A percentile compares a stretch with the other conserved stretches of the same genome.
phyloP scores from a whole-genome alignment of 2,797 vertebrate species.

The Tenualosa thibaudeaui region DNA sequence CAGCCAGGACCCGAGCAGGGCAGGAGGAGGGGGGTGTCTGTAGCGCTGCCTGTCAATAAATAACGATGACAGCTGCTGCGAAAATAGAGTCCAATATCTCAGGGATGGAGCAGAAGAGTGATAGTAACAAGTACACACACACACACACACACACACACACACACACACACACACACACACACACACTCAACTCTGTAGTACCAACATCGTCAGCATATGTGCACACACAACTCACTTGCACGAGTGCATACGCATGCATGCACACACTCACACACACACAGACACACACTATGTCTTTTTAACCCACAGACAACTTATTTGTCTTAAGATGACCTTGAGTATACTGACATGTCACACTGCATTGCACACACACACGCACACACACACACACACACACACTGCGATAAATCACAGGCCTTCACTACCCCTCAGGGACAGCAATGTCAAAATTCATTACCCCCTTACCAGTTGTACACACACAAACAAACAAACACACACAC shows the following conservation, averaged over 20 bases:
- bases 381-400: background rate
- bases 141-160: background rate
- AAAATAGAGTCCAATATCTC: constrained; percentile 37
- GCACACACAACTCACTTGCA: background rate
- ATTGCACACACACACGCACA: background rate
- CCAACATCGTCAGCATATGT: background rate
- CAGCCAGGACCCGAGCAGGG: constrained; percentile 27
- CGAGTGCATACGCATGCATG: background rate
- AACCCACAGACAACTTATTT: background rate
- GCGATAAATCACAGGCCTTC: background rate
- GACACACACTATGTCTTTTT: background rate
- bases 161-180: background rate
- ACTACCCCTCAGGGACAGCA: constrained; percentile 1
- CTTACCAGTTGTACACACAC: background rate
- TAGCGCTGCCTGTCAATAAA: constrained; percentile 44
- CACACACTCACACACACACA: background rate
- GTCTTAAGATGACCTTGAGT: background rate
- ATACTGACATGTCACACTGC: background rate
- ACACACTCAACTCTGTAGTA: background rate
- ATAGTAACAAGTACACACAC: background rate
- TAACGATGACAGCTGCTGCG: constrained; percentile 39
- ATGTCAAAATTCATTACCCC: background rate
- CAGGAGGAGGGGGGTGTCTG: constrained; percentile 28
- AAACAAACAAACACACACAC: background rate
- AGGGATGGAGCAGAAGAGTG: background rate